Evolutionary conservation across 2,888 invertebrate species (phyloP).

Genomic region (Dioctria rufipes): DNA sequence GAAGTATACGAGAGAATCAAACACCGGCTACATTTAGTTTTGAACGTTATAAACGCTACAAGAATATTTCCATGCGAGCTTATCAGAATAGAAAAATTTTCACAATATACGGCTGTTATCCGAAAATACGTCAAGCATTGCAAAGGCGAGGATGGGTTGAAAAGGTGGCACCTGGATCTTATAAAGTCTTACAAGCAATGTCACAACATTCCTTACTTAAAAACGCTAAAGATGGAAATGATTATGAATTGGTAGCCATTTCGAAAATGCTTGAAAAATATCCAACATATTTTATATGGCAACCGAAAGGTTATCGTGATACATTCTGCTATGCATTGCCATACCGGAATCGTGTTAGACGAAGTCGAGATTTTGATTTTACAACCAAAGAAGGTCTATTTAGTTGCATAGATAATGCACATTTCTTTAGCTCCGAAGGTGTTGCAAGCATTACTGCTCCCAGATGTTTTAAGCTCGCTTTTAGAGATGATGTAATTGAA

Average conservation of each 20-base stretch:
- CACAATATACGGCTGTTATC: slow-evolving; percentile 67
- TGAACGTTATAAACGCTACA: slow-evolving; percentile 55
- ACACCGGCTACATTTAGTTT: slow-evolving; percentile 17
- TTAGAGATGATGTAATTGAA: slow-evolving; percentile 65
- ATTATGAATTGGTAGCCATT: slow-evolving; percentile 71
- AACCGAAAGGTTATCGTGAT: slow-evolving; percentile 64
- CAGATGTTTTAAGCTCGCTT: slow-evolving; percentile 73
- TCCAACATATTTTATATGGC: slow-evolving; percentile 83
- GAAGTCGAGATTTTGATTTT: slow-evolving; percentile 68
- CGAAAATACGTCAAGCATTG: slow-evolving; percentile 72
- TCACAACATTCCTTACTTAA: slow-evolving; percentile 65
- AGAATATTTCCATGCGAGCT: slow-evolving; percentile 59
- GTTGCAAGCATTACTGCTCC: slow-evolving; percentile 76
- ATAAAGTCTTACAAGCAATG: slow-evolving; percentile 66
- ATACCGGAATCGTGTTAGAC: slow-evolving; percentile 66
- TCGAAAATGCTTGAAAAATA: slow-evolving; percentile 77
- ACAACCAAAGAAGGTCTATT: slow-evolving; percentile 73
- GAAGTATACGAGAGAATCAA: background rate
- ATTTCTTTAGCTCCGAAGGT: slow-evolving; percentile 66
- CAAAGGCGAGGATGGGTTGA: slow-evolving; percentile 82
- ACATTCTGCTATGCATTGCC: slow-evolving; percentile 65
- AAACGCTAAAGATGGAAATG: slow-evolving; percentile 66
- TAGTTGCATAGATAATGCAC: slow-evolving; percentile 67
- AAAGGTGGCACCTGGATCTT: slow-evolving; percentile 73
- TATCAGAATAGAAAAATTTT: slow-evolving; percentile 68